Evolutionary conservation across 2,888 invertebrate species (phyloP), one percentile per base, ranked within the genome.

Genomic region (Serripes groenlandicus): DNA sequence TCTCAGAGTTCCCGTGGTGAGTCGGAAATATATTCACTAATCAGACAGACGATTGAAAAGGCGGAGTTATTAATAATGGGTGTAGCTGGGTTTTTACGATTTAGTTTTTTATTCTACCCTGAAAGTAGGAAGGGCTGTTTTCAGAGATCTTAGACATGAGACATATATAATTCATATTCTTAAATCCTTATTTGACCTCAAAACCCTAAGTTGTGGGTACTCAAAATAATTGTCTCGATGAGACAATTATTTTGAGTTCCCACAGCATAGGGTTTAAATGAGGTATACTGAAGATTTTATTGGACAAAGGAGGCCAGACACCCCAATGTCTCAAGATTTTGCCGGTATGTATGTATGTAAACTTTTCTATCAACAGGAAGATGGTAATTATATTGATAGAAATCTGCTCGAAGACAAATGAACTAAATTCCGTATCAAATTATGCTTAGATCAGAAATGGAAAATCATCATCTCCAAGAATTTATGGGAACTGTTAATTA

Each of bases 351-450:
- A 49, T 49, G n/a, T 56, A 56, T 11, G 34, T 62, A 62, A 28
- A 62, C 62, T 62, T 62, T 62, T 30, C 62, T 62, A 62, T 62
- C 62, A 62, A 18, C 32, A 62, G 30, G 62, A 26, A 30, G 30
- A 68, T 37, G 15, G 23, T 68, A 68, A 68, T 35, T 68, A 68
- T 7, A 68, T 68, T 68, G 68, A 68, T 68, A 68, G 37, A 42
- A 37, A 42, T 42, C 68, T 26, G 21, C 68, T 68, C 37, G 56
- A 30, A 56, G 34, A 56, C 28, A 56, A 52, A 71, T 32, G 32
- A 56, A 54, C 71, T 54, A 56, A 56, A 71, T 56, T 71, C 71
- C 56, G 30, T 69, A 34, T 56, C 23, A 32, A 71, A 71, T 71
- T 71, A 71, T 71, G 28, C 26, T 23, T 30, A 26, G 28, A 56